A percentile compares a stretch with the other conserved stretches of the same genome.
Conservation (phyloP, 92 coral and sea anemone genomes). For the Desmophyllum pertusum region DNA sequence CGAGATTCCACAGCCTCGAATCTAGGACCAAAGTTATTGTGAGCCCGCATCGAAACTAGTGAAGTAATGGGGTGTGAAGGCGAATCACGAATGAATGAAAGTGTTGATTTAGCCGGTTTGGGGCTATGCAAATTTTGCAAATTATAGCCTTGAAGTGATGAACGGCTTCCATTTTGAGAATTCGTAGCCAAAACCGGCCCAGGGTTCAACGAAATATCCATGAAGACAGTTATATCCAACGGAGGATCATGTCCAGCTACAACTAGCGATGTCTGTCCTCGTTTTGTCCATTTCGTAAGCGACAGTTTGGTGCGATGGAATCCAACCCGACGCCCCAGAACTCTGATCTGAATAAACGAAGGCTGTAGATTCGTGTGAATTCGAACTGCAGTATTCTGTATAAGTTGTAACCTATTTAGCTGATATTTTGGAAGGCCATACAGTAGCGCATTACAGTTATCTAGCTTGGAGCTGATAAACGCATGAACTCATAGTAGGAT, state of each 20-base stretch:
- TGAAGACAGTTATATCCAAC: constrained; percentile 41
- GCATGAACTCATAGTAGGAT: no score
- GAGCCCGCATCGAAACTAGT: no score
- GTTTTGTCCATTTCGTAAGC: constrained; percentile 31
- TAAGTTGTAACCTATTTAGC: no score
- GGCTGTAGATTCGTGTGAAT: constrained; percentile 40
- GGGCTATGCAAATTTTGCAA: constrained; percentile 44
- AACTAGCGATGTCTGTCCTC: constrained; percentile 39
- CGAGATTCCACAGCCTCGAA: no score
- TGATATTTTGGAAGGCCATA: no score
- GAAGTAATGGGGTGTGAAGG: no score
- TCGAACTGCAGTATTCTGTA: no score
- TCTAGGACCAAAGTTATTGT: no score
- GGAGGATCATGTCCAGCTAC: constrained; percentile 50
- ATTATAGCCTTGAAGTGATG: not conserved
- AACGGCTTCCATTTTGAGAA: constrained; percentile 9
- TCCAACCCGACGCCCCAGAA: constrained; percentile 36
- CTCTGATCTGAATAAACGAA: constrained; percentile 30
- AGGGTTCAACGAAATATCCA: constrained; percentile 44
- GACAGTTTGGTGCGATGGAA: constrained; percentile 35
- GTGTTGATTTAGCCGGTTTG: constrained; percentile 29
- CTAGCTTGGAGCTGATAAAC: no score
- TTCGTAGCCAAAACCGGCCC: constrained; percentile 31
- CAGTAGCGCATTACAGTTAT: no score
- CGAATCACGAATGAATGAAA: no score